These are phyloP conservation scores for Iphiclides podalirius DNA, from an alignment of 2,888 invertebrate species.

Conservation along the genomic window DNA sequence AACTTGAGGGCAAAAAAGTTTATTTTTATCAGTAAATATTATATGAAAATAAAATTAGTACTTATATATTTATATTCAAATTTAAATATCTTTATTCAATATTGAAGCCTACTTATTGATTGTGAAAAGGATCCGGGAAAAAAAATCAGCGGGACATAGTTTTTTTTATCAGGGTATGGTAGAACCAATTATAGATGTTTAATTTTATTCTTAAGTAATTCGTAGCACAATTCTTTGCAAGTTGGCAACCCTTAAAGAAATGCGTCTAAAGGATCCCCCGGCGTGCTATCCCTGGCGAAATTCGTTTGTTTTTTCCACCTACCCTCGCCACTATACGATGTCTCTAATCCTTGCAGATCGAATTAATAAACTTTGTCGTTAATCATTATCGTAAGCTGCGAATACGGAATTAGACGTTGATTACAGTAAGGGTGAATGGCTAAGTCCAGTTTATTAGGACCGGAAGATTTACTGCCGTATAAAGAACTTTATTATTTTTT, in stretches of 20 bases:
- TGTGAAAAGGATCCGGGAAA: no score
- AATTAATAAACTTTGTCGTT: constrained; percentile 78
- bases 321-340: constrained; percentile 53
- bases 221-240: no score
- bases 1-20: no score
- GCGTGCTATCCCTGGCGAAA: constrained; percentile 56
- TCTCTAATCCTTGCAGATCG: constrained; percentile 71
- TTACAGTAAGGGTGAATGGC: constrained; percentile 62
- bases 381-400: constrained; percentile 76
- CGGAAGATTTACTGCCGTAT: constrained; percentile 48
- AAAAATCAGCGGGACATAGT: no score
- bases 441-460: constrained; percentile 61
- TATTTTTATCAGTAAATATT: no score
- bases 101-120: no score
- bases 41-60: no score
- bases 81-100: no score
- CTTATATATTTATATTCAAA: no score
- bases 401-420: constrained; percentile 74
- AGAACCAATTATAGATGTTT: no score
- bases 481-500: constrained; percentile 43
- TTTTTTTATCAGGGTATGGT: no score
- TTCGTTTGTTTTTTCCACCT: constrained; percentile 71
- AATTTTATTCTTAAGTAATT: no score
- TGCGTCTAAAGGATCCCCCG: constrained; percentile 40
- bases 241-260: constrained; percentile 37